phyloP scores from a whole-genome alignment of 2,113 vertebrate species.

The Actenoides hombroni region DNA sequence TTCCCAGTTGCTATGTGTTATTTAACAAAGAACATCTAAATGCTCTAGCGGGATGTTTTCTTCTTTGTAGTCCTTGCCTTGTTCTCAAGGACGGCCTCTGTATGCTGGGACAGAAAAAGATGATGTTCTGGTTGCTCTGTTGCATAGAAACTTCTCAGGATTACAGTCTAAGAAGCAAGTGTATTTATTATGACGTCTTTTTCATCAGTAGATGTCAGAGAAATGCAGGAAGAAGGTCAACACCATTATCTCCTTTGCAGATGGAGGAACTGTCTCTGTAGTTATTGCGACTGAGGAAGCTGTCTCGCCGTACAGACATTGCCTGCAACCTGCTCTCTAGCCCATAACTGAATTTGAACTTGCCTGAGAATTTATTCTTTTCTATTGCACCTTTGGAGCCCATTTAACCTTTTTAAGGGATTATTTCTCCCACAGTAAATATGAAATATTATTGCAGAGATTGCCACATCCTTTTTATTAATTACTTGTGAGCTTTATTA shows the following conservation, averaged over 20 bases:
- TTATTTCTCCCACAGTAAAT: conserved; percentile 52
- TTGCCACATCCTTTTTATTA: not conserved
- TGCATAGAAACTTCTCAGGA: not conserved
- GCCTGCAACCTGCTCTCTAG: not conserved
- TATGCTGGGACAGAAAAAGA: not conserved
- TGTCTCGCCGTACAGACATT: not conserved
- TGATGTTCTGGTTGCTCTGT: not conserved
- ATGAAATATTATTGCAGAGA: conserved; percentile 29
- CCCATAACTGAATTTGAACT: conserved; percentile 39
- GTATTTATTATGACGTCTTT: conserved; percentile 4
- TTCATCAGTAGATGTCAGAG: conserved; percentile 32
- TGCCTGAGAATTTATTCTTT: conserved; percentile 57
- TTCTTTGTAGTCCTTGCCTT: not conserved
- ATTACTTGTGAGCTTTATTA: conserved; percentile 26
- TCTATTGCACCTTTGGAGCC: conserved; percentile 31
- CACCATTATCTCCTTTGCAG: conserved; percentile 25
- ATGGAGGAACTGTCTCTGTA: conserved; percentile 41
- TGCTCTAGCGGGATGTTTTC: not conserved
- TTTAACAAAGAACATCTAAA: not conserved
- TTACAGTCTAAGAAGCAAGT: not conserved
- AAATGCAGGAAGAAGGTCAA: conserved; percentile 45
- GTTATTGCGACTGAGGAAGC: not conserved
- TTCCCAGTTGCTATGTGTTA: not conserved
- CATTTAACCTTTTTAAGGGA: conserved; percentile 44
- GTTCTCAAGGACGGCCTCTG: not conserved